These are phyloP conservation scores for Gymnorhina tibicen DNA, from an alignment of 2,113 vertebrate species.

Conservation along the genomic window DNA sequence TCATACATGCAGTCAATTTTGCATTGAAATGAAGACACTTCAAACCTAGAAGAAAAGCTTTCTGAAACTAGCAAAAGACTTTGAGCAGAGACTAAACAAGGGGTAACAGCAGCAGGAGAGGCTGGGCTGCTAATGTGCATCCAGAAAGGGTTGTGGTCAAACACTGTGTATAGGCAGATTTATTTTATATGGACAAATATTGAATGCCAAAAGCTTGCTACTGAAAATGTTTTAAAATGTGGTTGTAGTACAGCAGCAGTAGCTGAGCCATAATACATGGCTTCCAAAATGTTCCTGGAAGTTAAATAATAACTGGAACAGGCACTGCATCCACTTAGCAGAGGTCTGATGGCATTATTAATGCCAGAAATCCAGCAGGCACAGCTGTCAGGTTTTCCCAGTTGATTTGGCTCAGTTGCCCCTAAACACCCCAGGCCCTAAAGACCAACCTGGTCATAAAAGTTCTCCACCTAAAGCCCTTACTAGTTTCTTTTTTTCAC, in stretches of 20 bases:
- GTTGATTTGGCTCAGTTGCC: not conserved
- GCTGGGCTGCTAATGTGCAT: not conserved
- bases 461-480: not conserved
- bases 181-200: not conserved
- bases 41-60: not conserved
- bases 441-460: not conserved
- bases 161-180: not conserved
- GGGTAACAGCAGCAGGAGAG: not conserved
- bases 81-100: not conserved
- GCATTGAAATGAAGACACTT: not conserved
- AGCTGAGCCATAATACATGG: not conserved
- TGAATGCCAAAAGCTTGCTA: not conserved
- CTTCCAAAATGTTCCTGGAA: constrained; percentile 52
- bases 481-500: not conserved
- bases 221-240: not conserved
- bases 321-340: constrained; percentile 13
- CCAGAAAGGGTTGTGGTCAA: not conserved
- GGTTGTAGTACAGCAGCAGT: not conserved
- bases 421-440: not conserved
- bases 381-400: constrained; percentile 2
- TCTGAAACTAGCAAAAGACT: not conserved
- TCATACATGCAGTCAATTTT: not conserved
- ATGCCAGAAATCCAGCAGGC: constrained; percentile 17
- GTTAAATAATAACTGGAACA: constrained; percentile 62
- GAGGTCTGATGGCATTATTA: constrained; percentile 33